These are phyloP conservation scores for Teleiodes luculella DNA, from an alignment of 2,888 invertebrate species.

Conservation along the genomic window DNA sequence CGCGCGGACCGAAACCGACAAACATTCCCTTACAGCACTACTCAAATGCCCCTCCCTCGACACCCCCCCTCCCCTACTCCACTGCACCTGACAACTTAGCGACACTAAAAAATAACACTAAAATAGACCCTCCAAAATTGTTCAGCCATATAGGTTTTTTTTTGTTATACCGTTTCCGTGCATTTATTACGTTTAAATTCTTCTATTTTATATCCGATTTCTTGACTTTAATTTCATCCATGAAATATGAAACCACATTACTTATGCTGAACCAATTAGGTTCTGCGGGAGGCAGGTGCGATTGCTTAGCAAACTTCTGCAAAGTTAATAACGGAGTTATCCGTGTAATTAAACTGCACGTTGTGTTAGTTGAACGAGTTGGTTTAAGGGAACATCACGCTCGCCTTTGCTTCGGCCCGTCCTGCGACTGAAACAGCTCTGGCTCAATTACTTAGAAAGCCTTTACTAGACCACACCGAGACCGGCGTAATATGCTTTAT, in stretches of 20 bases:
- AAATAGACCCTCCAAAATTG: constrained; percentile 41
- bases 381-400: neutral
- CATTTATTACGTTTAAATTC: constrained; percentile 48
- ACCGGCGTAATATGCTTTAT: too few relatives aligned
- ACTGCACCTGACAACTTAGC: constrained; percentile 31
- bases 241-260: constrained; percentile 42
- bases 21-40: constrained; percentile 56
- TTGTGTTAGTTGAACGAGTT: constrained; percentile 2
- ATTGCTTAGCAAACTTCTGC: constrained; percentile 2
- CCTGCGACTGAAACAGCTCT: neutral
- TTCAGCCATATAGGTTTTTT: too few relatives aligned
- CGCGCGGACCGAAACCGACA: constrained; percentile 51
- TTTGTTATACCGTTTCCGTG: constrained; percentile 30
- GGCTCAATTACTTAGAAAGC: constrained; percentile 3
- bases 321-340: constrained; percentile 4
- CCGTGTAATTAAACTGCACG: constrained; percentile 7
- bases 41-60: too few relatives aligned
- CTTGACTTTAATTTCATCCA: constrained; percentile 17
- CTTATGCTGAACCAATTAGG: constrained; percentile 43
- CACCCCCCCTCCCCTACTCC: constrained; percentile 50
- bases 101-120: constrained; percentile 43
- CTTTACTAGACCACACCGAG: too few relatives aligned
- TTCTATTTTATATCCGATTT: constrained; percentile 20
- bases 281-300: constrained; percentile 9
- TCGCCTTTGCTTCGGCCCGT: neutral